Evolutionary conservation across 2,888 invertebrate genomes (phyloP), one percentile per base, ranked within the genome.

Genomic region (Protodeltote pygarga): DNA sequence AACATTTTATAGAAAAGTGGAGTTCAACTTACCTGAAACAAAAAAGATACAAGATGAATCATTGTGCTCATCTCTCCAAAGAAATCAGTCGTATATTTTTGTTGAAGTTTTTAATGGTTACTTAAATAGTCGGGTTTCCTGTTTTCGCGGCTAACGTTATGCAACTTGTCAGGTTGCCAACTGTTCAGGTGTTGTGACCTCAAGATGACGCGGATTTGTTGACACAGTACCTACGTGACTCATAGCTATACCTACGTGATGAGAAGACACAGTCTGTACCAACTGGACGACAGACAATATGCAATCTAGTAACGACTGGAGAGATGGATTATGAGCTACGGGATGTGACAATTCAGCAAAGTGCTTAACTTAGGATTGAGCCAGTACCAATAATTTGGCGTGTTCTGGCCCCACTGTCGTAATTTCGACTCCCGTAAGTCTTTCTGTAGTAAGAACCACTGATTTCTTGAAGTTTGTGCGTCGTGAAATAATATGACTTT

Each of bases 141-240:
- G 90, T 89, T 87, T 85, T 83, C 83, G 75, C 77, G 73, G 68
- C 74, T 72, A 71, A 65, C 71, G 75, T 90, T 89, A 87, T 83
- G 88, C 81, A 88, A 89, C 77, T 89, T 90, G 89, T 84, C 89
- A 87, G 60, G 45, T 53, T 83, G 91, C 91, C 88, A 88, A 85
- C 53, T 70, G 80, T 73, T 85, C 87, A 89, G 90, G 91, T 89
- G 87, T 82, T 81, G 76, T 75, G 82, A 85, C 85, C 85, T 85
- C 81, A 65, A 57, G 67, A 57, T 73, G 74, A 75, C 73, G 75
- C 67, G 58, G 67, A 73, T 38, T 53, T 60, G 77, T 80, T 80
- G 75, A 75, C 75, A 79, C 71, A 65, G 50, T 58, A 54, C 52
- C 54, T 73, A 54, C 52, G 55, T 73, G 73, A 73, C 48, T 71